Percentiles rank a stretch among this genome's conserved stretches.
These are phyloP conservation scores for Hoplodrina blanda DNA, from an alignment of 2,888 invertebrate genomes.

Conservation along the genomic window DNA sequence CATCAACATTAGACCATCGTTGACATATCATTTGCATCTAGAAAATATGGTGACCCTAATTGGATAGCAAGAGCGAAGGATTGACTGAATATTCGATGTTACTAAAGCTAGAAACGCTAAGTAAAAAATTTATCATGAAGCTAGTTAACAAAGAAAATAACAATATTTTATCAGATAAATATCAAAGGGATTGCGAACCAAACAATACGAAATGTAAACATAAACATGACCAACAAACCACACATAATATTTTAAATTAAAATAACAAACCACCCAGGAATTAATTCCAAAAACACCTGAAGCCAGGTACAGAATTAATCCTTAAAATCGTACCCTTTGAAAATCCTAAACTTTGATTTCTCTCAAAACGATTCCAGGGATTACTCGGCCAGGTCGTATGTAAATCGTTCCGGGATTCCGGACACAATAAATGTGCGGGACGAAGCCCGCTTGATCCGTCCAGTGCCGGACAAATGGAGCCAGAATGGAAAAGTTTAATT, in stretches of 20 bases:
- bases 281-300: constrained; percentile 65
- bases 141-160: neutral
- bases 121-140: neutral
- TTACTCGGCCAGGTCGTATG: constrained; percentile 75
- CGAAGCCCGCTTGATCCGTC: constrained; percentile 68
- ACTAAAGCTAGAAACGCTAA: neutral
- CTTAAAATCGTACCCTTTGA: constrained; percentile 62
- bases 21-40: constrained; percentile 32
- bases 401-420: constrained; percentile 72
- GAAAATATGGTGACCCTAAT: constrained; percentile 23
- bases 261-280: constrained; percentile 52
- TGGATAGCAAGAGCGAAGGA: neutral
- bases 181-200: neutral
- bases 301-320: constrained; percentile 67
- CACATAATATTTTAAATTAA: constrained; percentile 46
- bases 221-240: constrained; percentile 40
- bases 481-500: constrained; percentile 68
- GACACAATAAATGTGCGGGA: constrained; percentile 70
- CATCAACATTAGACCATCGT: neutral
- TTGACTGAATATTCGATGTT: neutral
- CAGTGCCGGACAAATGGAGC: constrained; percentile 68
- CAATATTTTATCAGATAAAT: neutral
- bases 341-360: constrained; percentile 72
- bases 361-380: constrained; percentile 69
- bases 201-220: constrained; percentile 12